Conservation (phyloP, 1,140 invertebrate genomes). For the Lepeophtheirus salmonis region DNA sequence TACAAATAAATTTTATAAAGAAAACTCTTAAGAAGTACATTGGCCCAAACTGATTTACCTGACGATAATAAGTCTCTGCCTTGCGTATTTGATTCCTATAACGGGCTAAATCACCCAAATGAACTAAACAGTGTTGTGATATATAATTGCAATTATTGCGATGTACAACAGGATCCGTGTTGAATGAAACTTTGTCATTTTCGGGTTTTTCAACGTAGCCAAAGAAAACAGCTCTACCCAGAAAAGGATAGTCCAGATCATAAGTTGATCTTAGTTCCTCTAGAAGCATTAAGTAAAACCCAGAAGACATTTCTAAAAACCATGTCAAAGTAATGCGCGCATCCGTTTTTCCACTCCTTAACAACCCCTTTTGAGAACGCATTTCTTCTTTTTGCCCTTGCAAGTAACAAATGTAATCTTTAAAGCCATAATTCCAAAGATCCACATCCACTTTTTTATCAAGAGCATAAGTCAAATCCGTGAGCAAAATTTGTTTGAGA, state of each 20-base stretch:
- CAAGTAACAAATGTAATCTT: constrained; percentile 45
- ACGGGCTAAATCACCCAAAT: constrained; percentile 60
- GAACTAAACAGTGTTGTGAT: constrained; percentile 63
- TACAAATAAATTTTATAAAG: constrained; percentile 21
- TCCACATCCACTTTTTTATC: constrained; percentile 74
- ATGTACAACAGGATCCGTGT: background rate
- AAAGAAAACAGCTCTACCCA: constrained; percentile 34
- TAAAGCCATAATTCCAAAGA: constrained; percentile 68
- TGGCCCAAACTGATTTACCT: constrained; percentile 21
- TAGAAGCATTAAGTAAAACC: constrained; percentile 57
- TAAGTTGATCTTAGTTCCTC: constrained; percentile 60
- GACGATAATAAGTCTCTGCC: constrained; percentile 56
- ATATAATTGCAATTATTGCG: constrained; percentile 35
- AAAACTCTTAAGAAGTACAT: background rate
- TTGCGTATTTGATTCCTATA: constrained; percentile 55
- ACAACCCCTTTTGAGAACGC: constrained; percentile 20
- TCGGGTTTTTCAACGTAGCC: constrained; percentile 17
- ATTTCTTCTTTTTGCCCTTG: constrained; percentile 5
- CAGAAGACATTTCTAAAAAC: constrained; percentile 57
- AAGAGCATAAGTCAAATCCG: constrained; percentile 62
- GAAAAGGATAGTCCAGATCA: constrained; percentile 54
- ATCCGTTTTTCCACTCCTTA: constrained; percentile 48
- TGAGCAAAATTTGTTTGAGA: constrained; percentile 54
- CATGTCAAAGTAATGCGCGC: constrained; percentile 50
- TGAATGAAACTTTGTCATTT: background rate